Evolutionary conservation across 2,113 vertebrate species (phyloP), one percentile per base, ranked within the genome.

Genomic region (Chaenogobius annularis): DNA sequence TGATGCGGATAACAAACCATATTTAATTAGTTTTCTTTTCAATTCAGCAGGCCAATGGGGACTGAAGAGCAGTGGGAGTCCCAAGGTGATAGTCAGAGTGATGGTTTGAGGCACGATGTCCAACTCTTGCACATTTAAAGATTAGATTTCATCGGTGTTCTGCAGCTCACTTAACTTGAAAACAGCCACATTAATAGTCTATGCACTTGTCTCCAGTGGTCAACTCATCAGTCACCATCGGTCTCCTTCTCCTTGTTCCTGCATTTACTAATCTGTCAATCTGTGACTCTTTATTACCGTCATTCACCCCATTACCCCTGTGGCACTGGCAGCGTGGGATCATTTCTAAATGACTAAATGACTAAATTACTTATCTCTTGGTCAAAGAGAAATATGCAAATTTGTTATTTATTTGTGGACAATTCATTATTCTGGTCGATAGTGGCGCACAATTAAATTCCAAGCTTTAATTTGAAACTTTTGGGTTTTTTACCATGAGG

Each of bases 1-100:
- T 0, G 31, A 68, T 19, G 48, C 15, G 52, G 19, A 55, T 63
- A 74, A 74, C 62, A 5, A 66, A 56, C 31, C 63, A 48, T 77
- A 74, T 46, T 63, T 61, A 66, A 78, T 73, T 44, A 67, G 26
- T 67, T 67, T 58, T 74, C 47, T 66, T 66, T 31, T 31, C 26
- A 31, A 66, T 31, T 40, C 20, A 64, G 52, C 15, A 12, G 20
- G 8, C 37, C 13, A 65, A 78, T 67, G 69, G 44, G 2, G 67
- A 50, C 65, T 63, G n/a, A 44, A 22, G 46, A 59, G 68, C 9
- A 61, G 46, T 19, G 31, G 69, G 48, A 65, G 46, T 3, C 40
- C 55, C 13, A 23, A 43, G 48, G 22, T 35, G 20, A 68, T 37
- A 37, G 31, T 40, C 15, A 7, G 26, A 14, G 22, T 14, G 8